A percentile compares a stretch with the other conserved stretches of the same genome.
phyloP scores from a whole-genome alignment of 1,140 invertebrate genomes.

The Vanessa atalanta region DNA sequence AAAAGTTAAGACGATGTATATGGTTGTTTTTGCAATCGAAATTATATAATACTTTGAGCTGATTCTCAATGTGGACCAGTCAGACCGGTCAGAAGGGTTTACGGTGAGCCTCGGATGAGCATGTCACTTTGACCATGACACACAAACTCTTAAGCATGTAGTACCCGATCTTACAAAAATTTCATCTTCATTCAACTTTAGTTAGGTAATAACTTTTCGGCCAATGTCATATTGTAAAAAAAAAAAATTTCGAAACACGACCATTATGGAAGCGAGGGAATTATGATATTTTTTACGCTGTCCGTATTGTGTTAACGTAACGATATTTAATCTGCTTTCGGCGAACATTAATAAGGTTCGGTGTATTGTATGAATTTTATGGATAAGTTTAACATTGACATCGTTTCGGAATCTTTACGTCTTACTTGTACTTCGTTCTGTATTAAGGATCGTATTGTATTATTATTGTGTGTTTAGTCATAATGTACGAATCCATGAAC shows the following conservation, averaged over 20 bases:
- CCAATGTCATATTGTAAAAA: conserved; percentile 22
- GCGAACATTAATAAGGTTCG: background rate
- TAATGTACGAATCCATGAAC: background rate
- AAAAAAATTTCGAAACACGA: conserved; percentile 16
- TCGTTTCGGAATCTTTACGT: background rate
- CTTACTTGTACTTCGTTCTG: background rate
- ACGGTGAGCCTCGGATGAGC: conserved; percentile 11
- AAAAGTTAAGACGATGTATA: background rate
- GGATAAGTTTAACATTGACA: background rate
- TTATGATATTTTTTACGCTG: conserved; percentile 4
- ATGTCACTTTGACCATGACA: conserved; percentile 44
- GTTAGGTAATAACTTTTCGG: conserved; percentile 25
- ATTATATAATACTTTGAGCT: conserved; percentile 11
- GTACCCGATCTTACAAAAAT: conserved; percentile 35
- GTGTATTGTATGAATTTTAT: background rate
- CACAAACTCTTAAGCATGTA: conserved; percentile 20
- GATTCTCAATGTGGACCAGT: conserved; percentile 30
- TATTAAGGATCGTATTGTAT: background rate
- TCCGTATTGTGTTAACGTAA: background rate
- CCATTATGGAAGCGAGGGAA: background rate
- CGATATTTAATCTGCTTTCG: conserved; percentile 3
- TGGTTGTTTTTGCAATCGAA: background rate
- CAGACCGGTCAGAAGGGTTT: conserved; percentile 32
- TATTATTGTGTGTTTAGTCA: background rate
- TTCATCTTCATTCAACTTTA: conserved; percentile 36